phyloP scores from a whole-genome alignment of 2,113 vertebrate genomes.

The Plotosus lineatus region DNA sequence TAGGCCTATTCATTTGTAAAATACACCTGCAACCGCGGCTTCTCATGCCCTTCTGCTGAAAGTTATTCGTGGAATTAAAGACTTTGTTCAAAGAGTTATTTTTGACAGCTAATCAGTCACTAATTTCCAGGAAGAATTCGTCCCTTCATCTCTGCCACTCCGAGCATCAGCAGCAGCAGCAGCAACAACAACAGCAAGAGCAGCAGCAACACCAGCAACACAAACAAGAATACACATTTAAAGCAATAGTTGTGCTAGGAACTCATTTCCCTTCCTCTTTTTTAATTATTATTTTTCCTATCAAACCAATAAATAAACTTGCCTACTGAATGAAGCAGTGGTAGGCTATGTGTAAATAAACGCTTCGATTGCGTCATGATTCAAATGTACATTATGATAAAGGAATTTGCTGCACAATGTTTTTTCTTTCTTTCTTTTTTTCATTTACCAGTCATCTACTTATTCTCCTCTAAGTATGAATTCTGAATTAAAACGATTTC shows the following conservation, averaged over 20 bases:
- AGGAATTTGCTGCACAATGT: no score
- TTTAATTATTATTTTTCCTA: no score
- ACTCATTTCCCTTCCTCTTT: no score
- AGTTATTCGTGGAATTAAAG: background rate
- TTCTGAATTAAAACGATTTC: background rate
- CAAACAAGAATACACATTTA: background rate
- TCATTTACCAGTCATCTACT: background rate
- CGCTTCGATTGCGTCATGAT: background rate
- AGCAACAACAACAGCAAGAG: background rate
- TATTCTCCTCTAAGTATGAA: background rate
- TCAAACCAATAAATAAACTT: no score
- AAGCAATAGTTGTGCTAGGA: background rate
- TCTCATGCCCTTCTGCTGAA: background rate
- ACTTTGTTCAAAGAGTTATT: background rate
- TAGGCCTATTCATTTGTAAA: background rate
- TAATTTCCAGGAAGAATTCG: background rate
- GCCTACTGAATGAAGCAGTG: background rate
- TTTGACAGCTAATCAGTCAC: background rate
- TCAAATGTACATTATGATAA: background rate
- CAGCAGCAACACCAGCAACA: background rate
- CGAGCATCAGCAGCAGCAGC: background rate
- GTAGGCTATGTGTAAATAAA: background rate
- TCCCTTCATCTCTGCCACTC: background rate
- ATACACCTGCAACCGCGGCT: background rate
- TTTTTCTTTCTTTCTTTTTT: background rate